phyloP scores from a whole-genome alignment of 2,888 invertebrate genomes.

The Parasteatoda lunata region DNA sequence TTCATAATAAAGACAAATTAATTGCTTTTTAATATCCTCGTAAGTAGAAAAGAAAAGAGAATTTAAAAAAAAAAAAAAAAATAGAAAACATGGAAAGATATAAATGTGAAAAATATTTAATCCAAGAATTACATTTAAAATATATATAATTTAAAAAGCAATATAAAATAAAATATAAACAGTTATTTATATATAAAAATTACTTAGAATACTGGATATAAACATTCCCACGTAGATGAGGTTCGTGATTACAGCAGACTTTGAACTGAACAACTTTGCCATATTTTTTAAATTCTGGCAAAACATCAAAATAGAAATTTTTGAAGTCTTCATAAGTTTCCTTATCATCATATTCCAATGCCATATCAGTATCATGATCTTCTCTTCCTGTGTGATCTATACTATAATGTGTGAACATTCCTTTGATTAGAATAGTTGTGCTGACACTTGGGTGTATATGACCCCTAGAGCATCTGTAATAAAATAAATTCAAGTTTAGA shows the following conservation, averaged over 20 bases:
- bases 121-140: too few relatives aligned
- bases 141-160: not conserved
- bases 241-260: slow-evolving; percentile 88
- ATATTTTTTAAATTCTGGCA: slow-evolving; percentile 83
- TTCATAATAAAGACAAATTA: too few relatives aligned
- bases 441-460: slow-evolving; percentile 87
- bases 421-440: slow-evolving; percentile 82
- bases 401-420: slow-evolving; percentile 89
- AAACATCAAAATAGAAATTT: slow-evolving; percentile 89
- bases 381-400: slow-evolving; percentile 82
- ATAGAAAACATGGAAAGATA: too few relatives aligned
- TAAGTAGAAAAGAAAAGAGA: too few relatives aligned
- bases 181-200: not conserved
- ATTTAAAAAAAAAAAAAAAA: too few relatives aligned
- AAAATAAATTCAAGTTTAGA: slow-evolving; percentile 15
- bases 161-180: not conserved
- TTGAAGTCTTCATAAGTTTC: slow-evolving; percentile 87
- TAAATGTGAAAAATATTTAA: too few relatives aligned
- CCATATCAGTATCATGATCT: slow-evolving; percentile 87
- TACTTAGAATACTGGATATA: slow-evolving; percentile 84
- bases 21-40: too few relatives aligned
- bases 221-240: slow-evolving; percentile 91
- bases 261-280: slow-evolving; percentile 78
- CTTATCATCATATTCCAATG: slow-evolving; percentile 86
- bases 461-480: slow-evolving; percentile 79